Base-by-base conservation (phyloP, 2,888 invertebrate species). In the Trichopoda pennipes region DNA sequence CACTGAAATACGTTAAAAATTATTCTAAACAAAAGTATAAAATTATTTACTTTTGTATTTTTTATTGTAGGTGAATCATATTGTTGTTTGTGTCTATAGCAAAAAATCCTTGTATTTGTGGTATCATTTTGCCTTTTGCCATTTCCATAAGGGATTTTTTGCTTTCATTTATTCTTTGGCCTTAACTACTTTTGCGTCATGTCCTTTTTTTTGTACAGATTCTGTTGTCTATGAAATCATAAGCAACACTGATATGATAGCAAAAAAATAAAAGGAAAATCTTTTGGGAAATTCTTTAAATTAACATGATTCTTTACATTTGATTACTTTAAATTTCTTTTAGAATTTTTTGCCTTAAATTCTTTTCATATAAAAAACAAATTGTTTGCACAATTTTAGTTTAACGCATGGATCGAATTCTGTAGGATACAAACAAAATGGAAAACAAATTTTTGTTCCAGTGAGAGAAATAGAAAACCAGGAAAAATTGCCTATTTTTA, bases 221-320 rank as follows among this genome's bases (percentile, higher is more conserved):
- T 70, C 19, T 44, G 60, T 44, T 51, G 32, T 47, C 53, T 60
- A 23, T 8, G 56, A 23, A 69, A 79, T 73, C 72, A 73, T 60
- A 72, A 60, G 6, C 51, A 66, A 58, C 14, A 51, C 32, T 49
- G 60, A 12, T 12, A 17, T 28, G 35, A 53, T n/a, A n/a, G n/a
- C n/a, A 55, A 17, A 28, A 28, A 32, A 53, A 16, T n/a, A 53
- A 64, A 28, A 1, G 10, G 16, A 47, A 69, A 79, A 64, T 79
- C 73, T 60, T 79, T 66, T 73, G 79, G 79, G 79, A 73, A 79
- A 73, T 73, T 73, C 73, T 44, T 61, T 47, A 60, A 44, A 79
- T 73, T 72, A 66, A 44, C 61, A 69, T 61, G 69, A 55, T 35
- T 53, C 44, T 44, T 55, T 47, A 9, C 28, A 32, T 38, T 66